These are phyloP conservation scores for Brachionus koreanus DNA, from an alignment of 1,140 invertebrate genomes.

Conservation along the genomic window DNA sequence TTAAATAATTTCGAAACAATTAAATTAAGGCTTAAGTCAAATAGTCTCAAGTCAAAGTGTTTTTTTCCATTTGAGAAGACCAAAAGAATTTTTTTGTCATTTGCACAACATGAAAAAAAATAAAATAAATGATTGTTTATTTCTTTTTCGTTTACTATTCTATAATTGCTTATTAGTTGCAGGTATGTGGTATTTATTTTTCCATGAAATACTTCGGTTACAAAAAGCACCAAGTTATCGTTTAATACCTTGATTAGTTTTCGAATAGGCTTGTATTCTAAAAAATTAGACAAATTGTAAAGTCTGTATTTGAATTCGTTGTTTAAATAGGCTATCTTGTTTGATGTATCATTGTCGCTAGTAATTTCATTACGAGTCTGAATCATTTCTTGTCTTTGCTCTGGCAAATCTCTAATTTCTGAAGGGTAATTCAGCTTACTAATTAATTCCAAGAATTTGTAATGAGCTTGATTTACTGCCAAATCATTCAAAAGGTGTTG, in stretches of 20 bases:
- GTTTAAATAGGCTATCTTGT: background rate
- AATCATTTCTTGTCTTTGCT: background rate
- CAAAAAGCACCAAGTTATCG: background rate
- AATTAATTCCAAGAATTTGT: background rate
- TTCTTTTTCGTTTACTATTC: background rate
- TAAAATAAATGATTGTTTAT: conserved; percentile 5
- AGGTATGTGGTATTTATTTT: background rate
- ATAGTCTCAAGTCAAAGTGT: background rate
- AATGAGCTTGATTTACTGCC: background rate
- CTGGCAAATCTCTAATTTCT: background rate
- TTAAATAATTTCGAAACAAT: background rate
- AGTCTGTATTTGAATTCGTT: background rate
- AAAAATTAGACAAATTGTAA: background rate
- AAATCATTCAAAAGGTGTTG: background rate
- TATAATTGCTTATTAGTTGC: background rate
- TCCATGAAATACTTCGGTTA: background rate
- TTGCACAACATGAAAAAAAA: background rate
- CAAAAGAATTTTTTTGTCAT: background rate
- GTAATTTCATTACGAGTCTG: background rate
- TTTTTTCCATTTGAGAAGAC: background rate
- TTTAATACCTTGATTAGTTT: background rate
- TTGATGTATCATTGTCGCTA: background rate
- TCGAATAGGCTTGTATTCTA: background rate
- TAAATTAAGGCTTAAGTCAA: background rate
- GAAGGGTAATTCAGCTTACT: background rate